Conservation (phyloP, 2,797 vertebrate genomes). For the Setipinna tenuifilis region DNA sequence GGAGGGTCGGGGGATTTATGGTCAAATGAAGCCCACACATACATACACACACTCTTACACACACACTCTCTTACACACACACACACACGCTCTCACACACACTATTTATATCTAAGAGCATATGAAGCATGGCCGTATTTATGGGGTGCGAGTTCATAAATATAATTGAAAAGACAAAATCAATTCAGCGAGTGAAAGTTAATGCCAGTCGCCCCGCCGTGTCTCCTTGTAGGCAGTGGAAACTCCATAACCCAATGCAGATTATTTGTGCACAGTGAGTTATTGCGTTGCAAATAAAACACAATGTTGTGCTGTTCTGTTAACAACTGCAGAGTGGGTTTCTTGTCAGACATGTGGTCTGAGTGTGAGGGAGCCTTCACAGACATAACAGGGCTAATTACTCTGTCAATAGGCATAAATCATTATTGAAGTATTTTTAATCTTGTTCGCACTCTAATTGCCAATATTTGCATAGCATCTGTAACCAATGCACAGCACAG, state of each 20-base stretch:
- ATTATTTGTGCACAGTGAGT: neutral
- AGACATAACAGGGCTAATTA: constrained; percentile 12
- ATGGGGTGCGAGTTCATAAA: constrained; percentile 75
- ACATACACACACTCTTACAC: neutral
- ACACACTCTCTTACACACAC: neutral
- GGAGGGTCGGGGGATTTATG: constrained; percentile 77
- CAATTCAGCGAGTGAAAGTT: constrained; percentile 52
- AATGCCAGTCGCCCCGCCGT: neutral
- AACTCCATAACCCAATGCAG: neutral
- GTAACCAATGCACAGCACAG: neutral
- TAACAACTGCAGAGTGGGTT: neutral
- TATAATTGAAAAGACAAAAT: constrained; percentile 57
- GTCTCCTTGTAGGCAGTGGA: neutral
- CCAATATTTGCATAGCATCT: constrained; percentile 7
- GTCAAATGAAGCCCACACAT: constrained; percentile 60
- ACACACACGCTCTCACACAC: constrained; percentile 14
- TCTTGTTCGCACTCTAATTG: neutral
- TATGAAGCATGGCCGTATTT: constrained; percentile 74
- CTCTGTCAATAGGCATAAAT: constrained; percentile 20
- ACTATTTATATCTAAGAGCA: constrained; percentile 56
- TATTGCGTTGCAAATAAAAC: neutral
- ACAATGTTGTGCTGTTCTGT: neutral
- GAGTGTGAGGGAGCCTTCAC: neutral
- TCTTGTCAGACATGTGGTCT: neutral
- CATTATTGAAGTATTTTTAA: neutral